Conservation (phyloP, 2,888 invertebrate genomes). For the Pemphredon lugubris region DNA sequence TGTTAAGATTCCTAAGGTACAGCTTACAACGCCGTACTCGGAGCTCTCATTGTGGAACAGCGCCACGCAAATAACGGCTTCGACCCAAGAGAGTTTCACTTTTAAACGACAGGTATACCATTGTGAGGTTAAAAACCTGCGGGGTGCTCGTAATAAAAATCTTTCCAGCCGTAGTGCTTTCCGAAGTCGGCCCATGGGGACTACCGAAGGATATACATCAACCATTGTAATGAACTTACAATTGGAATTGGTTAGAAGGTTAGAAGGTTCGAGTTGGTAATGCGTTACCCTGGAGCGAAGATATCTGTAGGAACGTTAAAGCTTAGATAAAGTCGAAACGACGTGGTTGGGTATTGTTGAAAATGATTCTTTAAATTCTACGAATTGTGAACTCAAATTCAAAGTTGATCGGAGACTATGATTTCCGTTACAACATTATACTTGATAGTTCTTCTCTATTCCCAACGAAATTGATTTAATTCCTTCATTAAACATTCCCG, state of each 20-base stretch:
- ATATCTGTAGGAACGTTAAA: too few species aligned
- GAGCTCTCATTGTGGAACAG: constrained; percentile 35
- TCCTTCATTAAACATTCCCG: too few species aligned
- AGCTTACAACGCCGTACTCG: constrained; percentile 20
- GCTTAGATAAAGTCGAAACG: too few species aligned
- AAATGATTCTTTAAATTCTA: too few species aligned
- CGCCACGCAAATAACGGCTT: constrained; percentile 53
- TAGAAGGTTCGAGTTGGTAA: too few species aligned
- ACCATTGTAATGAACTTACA: constrained; percentile 16
- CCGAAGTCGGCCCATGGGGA: constrained; percentile 6
- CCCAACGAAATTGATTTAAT: too few species aligned
- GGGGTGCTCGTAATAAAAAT: constrained; percentile 48
- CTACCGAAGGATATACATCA: constrained; percentile 3
- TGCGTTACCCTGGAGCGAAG: too few species aligned
- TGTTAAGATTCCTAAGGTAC: constrained; percentile 37
- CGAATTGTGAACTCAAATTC: too few species aligned
- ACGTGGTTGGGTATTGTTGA: too few species aligned
- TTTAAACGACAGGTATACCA: constrained; percentile 51
- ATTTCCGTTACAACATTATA: too few species aligned
- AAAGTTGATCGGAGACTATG: too few species aligned
- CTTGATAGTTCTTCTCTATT: too few species aligned
- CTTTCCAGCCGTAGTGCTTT: constrained; percentile 35
- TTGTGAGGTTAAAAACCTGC: constrained; percentile 47
- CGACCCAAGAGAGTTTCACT: constrained; percentile 58
- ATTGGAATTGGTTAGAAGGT: constrained; percentile 37